phyloP scores from a whole-genome alignment of 2,797 vertebrate species.

The Fundulus diaphanus region DNA sequence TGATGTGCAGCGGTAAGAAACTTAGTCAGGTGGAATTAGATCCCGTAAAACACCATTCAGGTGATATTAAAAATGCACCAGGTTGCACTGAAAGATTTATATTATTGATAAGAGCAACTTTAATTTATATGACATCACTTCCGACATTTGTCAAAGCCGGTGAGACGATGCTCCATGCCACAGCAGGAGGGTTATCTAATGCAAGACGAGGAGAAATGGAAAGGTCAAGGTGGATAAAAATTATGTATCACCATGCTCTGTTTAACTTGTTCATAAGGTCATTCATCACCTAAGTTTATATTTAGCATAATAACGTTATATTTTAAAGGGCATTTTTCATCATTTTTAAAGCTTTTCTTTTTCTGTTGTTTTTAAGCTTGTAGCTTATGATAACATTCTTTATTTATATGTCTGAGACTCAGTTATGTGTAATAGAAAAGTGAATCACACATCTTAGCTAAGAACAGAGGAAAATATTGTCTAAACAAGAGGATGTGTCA shows the following conservation, averaged over 20 bases:
- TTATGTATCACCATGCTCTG: conserved; percentile 10
- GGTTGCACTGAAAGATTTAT: conserved; percentile 57
- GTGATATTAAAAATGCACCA: conserved; percentile 50
- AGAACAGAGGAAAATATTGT: background rate
- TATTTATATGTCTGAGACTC: background rate
- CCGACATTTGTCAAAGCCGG: conserved; percentile 2
- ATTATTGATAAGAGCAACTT: conserved; percentile 36
- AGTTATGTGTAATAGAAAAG: background rate
- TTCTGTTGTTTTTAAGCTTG: background rate
- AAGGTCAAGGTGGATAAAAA: conserved; percentile 35
- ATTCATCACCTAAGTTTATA: conserved; percentile 9
- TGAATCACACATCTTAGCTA: background rate
- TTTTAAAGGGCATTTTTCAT: background rate
- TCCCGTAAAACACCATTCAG: conserved; percentile 17
- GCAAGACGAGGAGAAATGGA: conserved; percentile 9
- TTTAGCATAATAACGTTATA: background rate
- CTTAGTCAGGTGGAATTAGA: conserved; percentile 36
- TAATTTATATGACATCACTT: conserved; percentile 60
- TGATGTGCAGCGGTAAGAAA: conserved; percentile 40
- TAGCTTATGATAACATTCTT: background rate
- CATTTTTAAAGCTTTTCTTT: background rate
- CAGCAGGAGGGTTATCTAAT: conserved; percentile 13
- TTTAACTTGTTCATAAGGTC: conserved; percentile 14
- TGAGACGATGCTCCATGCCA: background rate
- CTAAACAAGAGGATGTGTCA: background rate